Evolutionary conservation across 2,113 vertebrate genomes (phyloP).

Genomic region (Leptodactylus fuscus): DNA sequence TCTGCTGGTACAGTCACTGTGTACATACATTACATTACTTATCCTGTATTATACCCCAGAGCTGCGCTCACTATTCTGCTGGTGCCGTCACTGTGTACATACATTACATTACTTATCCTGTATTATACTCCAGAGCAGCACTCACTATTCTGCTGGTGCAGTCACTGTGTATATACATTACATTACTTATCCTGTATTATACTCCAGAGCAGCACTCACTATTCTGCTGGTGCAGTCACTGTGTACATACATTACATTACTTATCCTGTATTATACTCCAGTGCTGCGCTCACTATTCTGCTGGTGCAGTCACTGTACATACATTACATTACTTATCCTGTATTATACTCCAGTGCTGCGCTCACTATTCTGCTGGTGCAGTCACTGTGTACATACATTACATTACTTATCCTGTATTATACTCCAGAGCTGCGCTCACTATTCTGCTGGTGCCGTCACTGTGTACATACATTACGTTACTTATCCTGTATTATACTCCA

Average conservation of each 20-base stretch:
- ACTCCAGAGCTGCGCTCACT: neutral
- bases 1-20: neutral
- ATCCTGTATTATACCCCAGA: slow-evolving; percentile 5
- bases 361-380: too few species aligned
- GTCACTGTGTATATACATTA: neutral
- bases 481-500: neutral
- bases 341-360: too few species aligned
- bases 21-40: neutral
- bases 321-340: neutral
- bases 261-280: neutral
- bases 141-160: neutral
- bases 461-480: neutral
- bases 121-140: neutral
- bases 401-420: neutral
- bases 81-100: neutral
- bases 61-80: neutral
- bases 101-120: neutral
- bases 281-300: too few species aligned
- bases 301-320: too few species aligned
- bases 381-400: neutral
- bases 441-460: too few species aligned
- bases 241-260: neutral
- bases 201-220: neutral
- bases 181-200: neutral
- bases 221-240: neutral